A percentile compares a stretch with the other conserved stretches of the same genome.
phyloP scores from a whole-genome alignment of 2,888 invertebrate genomes.

The Prosopocoilus inquinatus region DNA sequence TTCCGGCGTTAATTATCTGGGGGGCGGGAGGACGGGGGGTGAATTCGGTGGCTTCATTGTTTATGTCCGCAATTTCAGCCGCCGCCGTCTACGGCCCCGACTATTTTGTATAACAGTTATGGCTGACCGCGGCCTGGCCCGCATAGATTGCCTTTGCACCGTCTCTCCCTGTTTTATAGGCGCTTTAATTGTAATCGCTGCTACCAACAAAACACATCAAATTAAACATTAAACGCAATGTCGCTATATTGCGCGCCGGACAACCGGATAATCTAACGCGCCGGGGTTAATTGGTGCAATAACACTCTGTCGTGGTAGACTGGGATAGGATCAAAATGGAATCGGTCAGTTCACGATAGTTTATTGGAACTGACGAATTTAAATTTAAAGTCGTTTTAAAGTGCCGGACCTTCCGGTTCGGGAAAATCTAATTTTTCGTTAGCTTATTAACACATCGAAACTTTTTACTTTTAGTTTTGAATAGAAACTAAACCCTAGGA shows the following conservation, averaged over 20 bases:
- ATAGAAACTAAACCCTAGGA: too few relatives aligned
- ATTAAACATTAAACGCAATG: slow-evolving; percentile 7
- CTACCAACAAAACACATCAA: slow-evolving; percentile 7
- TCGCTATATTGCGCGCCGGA: not conserved
- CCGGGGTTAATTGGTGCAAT: too few relatives aligned
- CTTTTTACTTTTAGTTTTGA: too few relatives aligned
- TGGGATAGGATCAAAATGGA: too few relatives aligned
- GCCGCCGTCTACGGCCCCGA: slow-evolving; percentile 10
- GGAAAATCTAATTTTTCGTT: too few relatives aligned
- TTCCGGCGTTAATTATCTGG: slow-evolving; percentile 8
- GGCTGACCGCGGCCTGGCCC: slow-evolving; percentile 13
- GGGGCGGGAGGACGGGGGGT: slow-evolving; percentile 2
- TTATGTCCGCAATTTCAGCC: slow-evolving; percentile 8
- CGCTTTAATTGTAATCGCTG: slow-evolving; percentile 11
- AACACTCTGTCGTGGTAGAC: too few relatives aligned
- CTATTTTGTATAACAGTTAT: slow-evolving; percentile 15
- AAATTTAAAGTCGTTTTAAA: too few relatives aligned
- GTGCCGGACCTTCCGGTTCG: too few relatives aligned
- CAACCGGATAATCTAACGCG: too few relatives aligned
- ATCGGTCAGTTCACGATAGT: too few relatives aligned
- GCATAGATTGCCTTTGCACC: slow-evolving; percentile 8
- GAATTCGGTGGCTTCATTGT: slow-evolving; percentile 5
- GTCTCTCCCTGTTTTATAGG: slow-evolving; percentile 10
- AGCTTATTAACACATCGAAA: too few relatives aligned
- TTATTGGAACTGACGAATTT: too few relatives aligned